Conservation (phyloP, 2,888 invertebrate genomes). For the Encarsia formosa region DNA sequence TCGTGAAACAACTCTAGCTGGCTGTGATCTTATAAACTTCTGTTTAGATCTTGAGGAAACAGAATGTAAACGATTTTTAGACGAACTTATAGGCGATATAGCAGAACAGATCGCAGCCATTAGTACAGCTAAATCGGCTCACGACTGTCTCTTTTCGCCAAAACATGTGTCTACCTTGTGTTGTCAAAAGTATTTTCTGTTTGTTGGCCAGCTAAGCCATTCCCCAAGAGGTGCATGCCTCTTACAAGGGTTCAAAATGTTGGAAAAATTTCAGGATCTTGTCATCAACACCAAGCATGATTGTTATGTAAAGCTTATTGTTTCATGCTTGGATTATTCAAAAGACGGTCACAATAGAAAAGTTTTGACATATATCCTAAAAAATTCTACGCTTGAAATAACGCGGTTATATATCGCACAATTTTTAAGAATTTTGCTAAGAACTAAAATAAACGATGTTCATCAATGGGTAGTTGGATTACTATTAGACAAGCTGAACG, state of each 20-base stretch:
- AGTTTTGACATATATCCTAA: constrained; percentile 59
- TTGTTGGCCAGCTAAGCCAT: constrained; percentile 82
- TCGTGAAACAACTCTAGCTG: constrained; percentile 63
- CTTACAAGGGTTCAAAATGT: constrained; percentile 58
- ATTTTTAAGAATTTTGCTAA: constrained; percentile 80
- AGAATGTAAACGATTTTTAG: constrained; percentile 67
- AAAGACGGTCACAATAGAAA: constrained; percentile 68
- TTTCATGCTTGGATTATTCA: constrained; percentile 87
- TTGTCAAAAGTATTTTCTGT: constrained; percentile 91
- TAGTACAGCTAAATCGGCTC: constrained; percentile 69
- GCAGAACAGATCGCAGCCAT: constrained; percentile 71
- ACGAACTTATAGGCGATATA: constrained; percentile 78
- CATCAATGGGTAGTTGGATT: constrained; percentile 83
- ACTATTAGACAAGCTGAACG: constrained; percentile 79
- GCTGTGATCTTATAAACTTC: constrained; percentile 72
- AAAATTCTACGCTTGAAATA: constrained; percentile 52
- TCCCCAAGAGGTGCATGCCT: constrained; percentile 65
- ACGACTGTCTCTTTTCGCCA: constrained; percentile 84
- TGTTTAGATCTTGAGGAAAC: constrained; percentile 65
- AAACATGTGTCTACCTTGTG: constrained; percentile 83
- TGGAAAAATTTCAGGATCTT: constrained; percentile 63
- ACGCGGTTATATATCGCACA: constrained; percentile 84
- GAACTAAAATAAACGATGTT: constrained; percentile 71
- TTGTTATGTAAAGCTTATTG: constrained; percentile 88
- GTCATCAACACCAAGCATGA: constrained; percentile 81